Evolutionary conservation across 35 echinoderm and acorn worm species (phyloP), one percentile per base, ranked within the genome.

Genomic region (Strongylocentrotus purpuratus): DNA sequence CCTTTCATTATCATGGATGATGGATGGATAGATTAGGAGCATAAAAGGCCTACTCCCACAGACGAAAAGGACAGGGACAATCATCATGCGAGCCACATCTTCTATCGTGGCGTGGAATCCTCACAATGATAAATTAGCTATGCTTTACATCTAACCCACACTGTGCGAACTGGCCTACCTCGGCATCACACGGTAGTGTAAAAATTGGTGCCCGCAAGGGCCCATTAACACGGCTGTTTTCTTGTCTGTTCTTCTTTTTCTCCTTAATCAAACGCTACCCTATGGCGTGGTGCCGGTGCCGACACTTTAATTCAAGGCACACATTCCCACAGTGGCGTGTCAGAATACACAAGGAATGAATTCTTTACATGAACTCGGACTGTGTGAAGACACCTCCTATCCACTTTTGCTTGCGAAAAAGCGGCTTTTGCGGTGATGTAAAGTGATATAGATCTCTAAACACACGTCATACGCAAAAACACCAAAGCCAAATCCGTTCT

Each of bases 181-280:
- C 65, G 65, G 20, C 65, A 78, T 78, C 65, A 78, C 65, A 78
- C 65, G 65, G 65, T 78, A n/a, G 65, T 78, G 65, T 78, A 78
- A 78, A 78, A 78, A 78, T 78, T 78, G 65, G 65, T 78, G 65
- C 65, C 65, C 65, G 65, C 28, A 78, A 78, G 65, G 65, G 65
- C 22, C 20, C 65, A 78, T 78, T 78, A 78, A 78, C 65, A 78
- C 28, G 65, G 65, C 65, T 78, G 65, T 78, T 78, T 78, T 78
- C 65, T 78, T 78, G 65, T 78, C 65, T 28, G 65, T 78, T 78
- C 65, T 78, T 78, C 20, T 78, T 78, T 78, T n/a, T 78, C 65
- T 78, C 65, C 35, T 78, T 78, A 78, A 78, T 78, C 65, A 78
- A 78, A 78, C 65, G 65, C 22, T 78, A 78, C 65, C 65, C 65